These are phyloP conservation scores for Poeciliopsis turrubarensis DNA, from an alignment of 2,113 vertebrate species.

Conservation along the genomic window DNA sequence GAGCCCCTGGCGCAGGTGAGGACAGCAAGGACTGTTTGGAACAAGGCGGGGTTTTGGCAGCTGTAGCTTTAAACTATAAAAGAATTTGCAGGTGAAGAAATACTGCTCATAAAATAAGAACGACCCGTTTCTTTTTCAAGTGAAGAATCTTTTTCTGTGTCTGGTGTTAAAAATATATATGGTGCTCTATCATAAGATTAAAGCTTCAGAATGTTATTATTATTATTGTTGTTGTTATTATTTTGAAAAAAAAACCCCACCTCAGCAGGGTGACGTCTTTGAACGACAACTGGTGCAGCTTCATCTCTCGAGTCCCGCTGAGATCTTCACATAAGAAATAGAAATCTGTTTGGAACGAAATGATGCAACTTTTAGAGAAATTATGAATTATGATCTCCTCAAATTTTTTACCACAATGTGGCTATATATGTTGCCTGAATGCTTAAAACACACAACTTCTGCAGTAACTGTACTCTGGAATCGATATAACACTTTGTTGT, in stretches of 20 bases:
- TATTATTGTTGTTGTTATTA: too few relatives aligned
- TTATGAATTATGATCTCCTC: background rate
- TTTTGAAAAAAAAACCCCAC: background rate
- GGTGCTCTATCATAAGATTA: background rate
- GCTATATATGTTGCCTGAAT: background rate
- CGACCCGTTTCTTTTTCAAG: background rate
- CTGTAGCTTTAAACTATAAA: background rate
- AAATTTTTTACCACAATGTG: background rate
- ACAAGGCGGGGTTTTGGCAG: background rate
- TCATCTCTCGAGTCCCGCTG: background rate
- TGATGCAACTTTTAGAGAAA: background rate
- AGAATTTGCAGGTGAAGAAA: background rate
- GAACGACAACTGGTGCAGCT: background rate
- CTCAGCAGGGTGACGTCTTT: background rate
- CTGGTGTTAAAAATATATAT: background rate
- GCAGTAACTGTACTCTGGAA: too few relatives aligned
- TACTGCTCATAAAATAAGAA: background rate
- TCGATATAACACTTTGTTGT: too few relatives aligned
- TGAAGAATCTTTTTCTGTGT: background rate
- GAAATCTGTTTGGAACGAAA: background rate
- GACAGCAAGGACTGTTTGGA: background rate
- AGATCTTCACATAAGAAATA: background rate
- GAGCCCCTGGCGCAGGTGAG: slow-evolving; percentile 12
- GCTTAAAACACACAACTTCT: background rate
- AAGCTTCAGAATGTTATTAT: background rate